These are phyloP conservation scores for Ophion obscuratus DNA, from an alignment of 2,888 invertebrate species.

Conservation along the genomic window DNA sequence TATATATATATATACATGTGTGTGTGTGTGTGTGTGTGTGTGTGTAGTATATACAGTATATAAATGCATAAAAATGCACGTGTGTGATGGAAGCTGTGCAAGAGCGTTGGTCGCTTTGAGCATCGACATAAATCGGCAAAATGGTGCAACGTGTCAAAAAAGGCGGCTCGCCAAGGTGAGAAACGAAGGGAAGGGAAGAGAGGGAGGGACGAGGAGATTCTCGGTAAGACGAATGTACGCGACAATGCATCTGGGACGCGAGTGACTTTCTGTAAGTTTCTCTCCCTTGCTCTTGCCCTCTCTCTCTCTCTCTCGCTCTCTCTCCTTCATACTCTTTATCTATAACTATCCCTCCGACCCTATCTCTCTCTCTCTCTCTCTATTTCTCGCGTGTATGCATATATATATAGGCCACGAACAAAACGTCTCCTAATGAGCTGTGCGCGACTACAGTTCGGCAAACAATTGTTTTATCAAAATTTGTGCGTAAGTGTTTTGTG, in stretches of 20 bases:
- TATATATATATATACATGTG: too few species aligned
- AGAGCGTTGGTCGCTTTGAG: background rate
- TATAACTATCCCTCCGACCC: too few species aligned
- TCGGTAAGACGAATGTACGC: constrained; percentile 41
- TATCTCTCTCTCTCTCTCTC: too few species aligned
- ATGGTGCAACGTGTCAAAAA: constrained; percentile 54
- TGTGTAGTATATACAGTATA: too few species aligned
- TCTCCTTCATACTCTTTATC: too few species aligned
- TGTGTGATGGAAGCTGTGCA: background rate
- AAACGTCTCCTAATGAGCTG: background rate
- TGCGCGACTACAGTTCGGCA: background rate
- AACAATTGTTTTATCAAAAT: background rate
- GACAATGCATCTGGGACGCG: constrained; percentile 47
- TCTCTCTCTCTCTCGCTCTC: too few species aligned
- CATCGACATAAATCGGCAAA: constrained; percentile 46
- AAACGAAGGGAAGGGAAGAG: background rate
- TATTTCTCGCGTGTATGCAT: too few species aligned
- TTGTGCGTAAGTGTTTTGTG: too few species aligned
- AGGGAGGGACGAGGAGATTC: constrained; percentile 36
- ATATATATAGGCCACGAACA: background rate
- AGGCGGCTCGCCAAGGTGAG: background rate
- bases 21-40: too few species aligned
- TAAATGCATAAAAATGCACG: too few species aligned
- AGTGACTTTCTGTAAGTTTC: constrained; percentile 47
- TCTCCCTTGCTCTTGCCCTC: constrained; percentile 36